Conservation (phyloP, 1,140 invertebrate species). For the Nautilus pompilius region DNA sequence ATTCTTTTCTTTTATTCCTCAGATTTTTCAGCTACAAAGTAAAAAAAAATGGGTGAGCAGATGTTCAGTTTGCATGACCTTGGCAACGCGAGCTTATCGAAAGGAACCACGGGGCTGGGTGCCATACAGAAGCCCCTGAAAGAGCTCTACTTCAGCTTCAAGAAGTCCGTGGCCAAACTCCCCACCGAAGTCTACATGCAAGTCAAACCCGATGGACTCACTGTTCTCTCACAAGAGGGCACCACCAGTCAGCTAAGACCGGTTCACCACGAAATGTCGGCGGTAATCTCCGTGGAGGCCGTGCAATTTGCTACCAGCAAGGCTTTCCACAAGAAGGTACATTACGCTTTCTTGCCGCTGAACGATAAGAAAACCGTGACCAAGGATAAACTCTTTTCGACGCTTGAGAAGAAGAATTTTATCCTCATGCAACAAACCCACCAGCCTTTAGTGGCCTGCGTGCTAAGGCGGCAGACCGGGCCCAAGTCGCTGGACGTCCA, state of each 20-base stretch:
- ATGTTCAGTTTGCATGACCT: slow-evolving; percentile 28
- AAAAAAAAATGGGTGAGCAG: too few species aligned
- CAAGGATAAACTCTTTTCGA: slow-evolving; percentile 28
- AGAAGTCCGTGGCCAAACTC: slow-evolving; percentile 15
- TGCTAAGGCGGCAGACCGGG: slow-evolving; percentile 31
- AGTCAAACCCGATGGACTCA: slow-evolving; percentile 17
- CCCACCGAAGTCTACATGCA: slow-evolving; percentile 19
- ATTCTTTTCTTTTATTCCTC: too few species aligned
- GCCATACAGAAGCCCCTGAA: slow-evolving; percentile 30
- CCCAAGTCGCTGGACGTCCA: slow-evolving; percentile 38
- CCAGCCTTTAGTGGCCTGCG: slow-evolving; percentile 31
- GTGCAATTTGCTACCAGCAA: slow-evolving; percentile 25
- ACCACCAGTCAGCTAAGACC: slow-evolving; percentile 9
- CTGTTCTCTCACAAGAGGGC: slow-evolving; percentile 10
- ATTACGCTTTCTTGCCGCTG: slow-evolving; percentile 29
- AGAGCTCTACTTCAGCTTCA: slow-evolving; percentile 33
- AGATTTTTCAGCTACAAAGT: too few species aligned
- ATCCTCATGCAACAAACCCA: slow-evolving; percentile 24
- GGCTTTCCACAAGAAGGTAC: slow-evolving; percentile 26
- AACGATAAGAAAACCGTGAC: slow-evolving; percentile 19
- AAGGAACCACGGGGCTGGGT: slow-evolving; percentile 31
- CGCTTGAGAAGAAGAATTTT: slow-evolving; percentile 30
- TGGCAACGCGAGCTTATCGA: slow-evolving; percentile 25
- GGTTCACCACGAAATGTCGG: slow-evolving; percentile 27
- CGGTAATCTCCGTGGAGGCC: slow-evolving; percentile 29